Evolutionary conservation across 2,888 invertebrate genomes (phyloP).

Genomic region (Eupithecia abbreviata): DNA sequence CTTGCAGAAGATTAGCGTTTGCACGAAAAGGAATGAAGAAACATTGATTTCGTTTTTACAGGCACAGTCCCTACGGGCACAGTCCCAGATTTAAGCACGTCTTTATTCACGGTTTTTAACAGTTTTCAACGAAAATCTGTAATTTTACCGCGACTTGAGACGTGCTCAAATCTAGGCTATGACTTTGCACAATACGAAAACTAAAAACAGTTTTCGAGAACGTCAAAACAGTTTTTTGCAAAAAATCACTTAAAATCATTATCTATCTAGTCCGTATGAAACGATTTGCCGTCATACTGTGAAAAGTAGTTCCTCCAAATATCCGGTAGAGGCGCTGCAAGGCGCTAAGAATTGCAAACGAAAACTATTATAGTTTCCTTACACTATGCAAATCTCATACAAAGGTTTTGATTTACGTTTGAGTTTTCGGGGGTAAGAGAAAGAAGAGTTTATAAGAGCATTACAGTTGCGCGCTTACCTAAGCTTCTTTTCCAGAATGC

Average conservation of each 20-base stretch:
- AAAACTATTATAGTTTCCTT: not conserved
- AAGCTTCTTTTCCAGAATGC: slow-evolving; percentile 93
- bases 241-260: not conserved
- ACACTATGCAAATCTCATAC: not conserved
- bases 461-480: slow-evolving; percentile 85
- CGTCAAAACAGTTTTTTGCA: not conserved
- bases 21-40: too few species aligned
- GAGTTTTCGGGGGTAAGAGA: not conserved
- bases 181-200: not conserved
- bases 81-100: not conserved
- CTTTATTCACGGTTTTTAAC: not conserved
- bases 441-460: slow-evolving; percentile 40
- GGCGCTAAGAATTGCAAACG: not conserved
- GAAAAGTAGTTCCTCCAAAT: not conserved
- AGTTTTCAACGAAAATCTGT: not conserved
- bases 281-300: not conserved
- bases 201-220: not conserved
- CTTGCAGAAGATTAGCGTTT: too few species aligned
- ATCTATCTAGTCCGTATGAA: not conserved
- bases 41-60: too few species aligned
- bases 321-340: not conserved
- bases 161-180: not conserved
- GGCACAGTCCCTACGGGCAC: too few species aligned
- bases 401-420: not conserved
- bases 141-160: not conserved